phyloP scores from a whole-genome alignment of 92 coral and sea anemone genomes.

The Parazoanthus atlanticus region DNA sequence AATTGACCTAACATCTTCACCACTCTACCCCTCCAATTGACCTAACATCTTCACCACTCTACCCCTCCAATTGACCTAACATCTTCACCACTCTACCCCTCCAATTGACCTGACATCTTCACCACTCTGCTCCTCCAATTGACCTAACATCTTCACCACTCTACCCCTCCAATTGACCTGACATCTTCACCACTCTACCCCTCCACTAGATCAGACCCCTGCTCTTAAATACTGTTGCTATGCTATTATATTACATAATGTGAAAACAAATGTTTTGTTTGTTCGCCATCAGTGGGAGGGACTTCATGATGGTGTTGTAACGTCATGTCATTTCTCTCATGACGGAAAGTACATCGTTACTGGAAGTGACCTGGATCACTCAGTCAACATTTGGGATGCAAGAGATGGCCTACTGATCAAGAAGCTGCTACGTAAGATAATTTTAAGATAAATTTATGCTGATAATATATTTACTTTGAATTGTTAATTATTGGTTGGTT shows the following conservation, averaged over 20 bases:
- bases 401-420: conserved; percentile 80
- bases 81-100: no score
- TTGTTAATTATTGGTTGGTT: neutral
- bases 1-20: no score
- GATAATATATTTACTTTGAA: no score
- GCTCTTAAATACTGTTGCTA: no score
- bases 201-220: no score
- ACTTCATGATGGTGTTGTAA: conserved; percentile 84
- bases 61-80: no score
- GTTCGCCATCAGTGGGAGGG: conserved; percentile 82
- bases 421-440: conserved; percentile 74
- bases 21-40: no score
- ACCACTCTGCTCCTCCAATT: no score
- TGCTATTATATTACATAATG: no score
- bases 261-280: neutral
- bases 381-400: conserved; percentile 94
- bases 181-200: neutral
- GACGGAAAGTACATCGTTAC: conserved; percentile 92
- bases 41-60: no score
- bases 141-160: no score
- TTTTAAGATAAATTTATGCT: neutral
- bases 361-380: conserved; percentile 93
- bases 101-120: no score
- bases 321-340: conserved; percentile 88
- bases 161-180: neutral